Evolutionary conservation across 2,888 invertebrate genomes (phyloP), one percentile per base, ranked within the genome.

Genomic region (Beris chalybata): DNA sequence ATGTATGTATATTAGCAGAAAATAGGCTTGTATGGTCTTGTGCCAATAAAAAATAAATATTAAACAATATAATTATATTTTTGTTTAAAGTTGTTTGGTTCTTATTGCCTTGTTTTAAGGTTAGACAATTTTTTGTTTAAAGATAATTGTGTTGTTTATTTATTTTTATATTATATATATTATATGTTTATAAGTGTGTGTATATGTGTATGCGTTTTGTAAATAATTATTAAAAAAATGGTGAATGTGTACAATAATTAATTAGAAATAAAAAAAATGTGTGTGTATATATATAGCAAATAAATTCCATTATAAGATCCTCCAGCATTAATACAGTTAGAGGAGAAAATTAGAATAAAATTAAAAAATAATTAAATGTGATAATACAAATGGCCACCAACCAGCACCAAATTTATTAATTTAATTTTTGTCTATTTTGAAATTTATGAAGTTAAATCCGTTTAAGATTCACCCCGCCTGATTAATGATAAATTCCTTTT

Each of bases 381-480:
- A 65, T 57, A 45, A 57, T 48, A 65, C 52, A 57, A 52, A 65
- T 58, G 52, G 44, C 52, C 65, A 65, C 65, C 65, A 65, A 65
- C 65, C 65, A 65, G 58, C 65, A 65, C 65, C 65, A 65, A 31
- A 50, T 38, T 48, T 56, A 48, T 45, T 45, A 45, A 45, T 64
- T 44, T 47, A 32, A 13, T 44, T 45, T 64, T 52, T 54, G 29
- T 15, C 38, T 38, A 38, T 38, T 38, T 38, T 38, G 38, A 5
- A 38, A 38, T 7, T 61, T 50, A 38, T 61, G 50, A 32, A 52
- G 7, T 38, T 38, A 7, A 38, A 59, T 50, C 38, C 7, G 29
- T 32, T 50, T n/a, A 22, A 56, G 38, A 38, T n/a, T 9, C 50
- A 61, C 32, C 61, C 61, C 61, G 52, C 61, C 61, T 15, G 50